phyloP scores from a whole-genome alignment of 2,797 vertebrate species.

The Chelonia mydas region DNA sequence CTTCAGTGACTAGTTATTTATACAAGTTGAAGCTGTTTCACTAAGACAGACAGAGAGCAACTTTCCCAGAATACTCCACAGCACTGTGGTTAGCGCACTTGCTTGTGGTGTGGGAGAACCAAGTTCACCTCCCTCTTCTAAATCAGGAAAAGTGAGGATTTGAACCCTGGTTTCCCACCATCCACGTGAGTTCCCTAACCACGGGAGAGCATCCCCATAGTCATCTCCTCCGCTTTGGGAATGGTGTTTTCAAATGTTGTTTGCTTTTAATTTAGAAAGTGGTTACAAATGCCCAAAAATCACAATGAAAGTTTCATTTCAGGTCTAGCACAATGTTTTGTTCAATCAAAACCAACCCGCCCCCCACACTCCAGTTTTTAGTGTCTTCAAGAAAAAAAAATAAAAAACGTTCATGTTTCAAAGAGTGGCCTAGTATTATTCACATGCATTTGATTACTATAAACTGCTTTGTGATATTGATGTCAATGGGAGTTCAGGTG shows the following conservation, averaged over 20 bases:
- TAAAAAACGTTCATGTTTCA: not conserved
- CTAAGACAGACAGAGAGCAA: not conserved
- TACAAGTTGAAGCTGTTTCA: not conserved
- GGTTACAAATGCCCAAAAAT: not conserved
- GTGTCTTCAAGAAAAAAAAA: not conserved
- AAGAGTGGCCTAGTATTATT: not conserved
- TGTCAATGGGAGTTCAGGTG: not conserved
- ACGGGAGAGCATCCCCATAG: not conserved
- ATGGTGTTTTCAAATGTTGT: not conserved
- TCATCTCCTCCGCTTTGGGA: not conserved
- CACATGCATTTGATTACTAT: not conserved
- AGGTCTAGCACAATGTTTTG: not conserved
- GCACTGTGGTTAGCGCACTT: not conserved
- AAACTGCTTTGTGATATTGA: not conserved
- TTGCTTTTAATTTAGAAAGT: not conserved
- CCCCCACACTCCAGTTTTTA: not conserved
- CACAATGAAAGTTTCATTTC: not conserved
- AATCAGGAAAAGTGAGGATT: not conserved
- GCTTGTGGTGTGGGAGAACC: not conserved
- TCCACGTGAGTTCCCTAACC: not conserved
- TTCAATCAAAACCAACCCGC: not conserved
- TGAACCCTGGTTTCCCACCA: not conserved
- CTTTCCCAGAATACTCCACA: not conserved
- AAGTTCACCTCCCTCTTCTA: not conserved
- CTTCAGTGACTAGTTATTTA: not conserved